Base-by-base conservation (phyloP, 2,113 vertebrate genomes). In the Ptilonorhynchus violaceus region DNA sequence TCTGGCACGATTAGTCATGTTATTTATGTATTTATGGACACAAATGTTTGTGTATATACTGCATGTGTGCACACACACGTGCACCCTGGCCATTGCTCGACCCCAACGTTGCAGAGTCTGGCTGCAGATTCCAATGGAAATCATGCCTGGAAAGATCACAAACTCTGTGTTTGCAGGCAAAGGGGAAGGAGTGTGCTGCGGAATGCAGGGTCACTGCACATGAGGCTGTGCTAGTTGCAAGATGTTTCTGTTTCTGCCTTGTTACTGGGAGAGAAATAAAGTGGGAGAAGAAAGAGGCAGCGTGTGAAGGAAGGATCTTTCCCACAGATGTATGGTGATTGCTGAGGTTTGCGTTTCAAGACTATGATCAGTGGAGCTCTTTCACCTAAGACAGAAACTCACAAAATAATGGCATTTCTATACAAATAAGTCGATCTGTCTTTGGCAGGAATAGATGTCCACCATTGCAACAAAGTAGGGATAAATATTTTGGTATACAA, bases 321-420 rank as follows among this genome's bases (percentile, higher is more conserved):
- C 25, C 50, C 23, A n/a, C 3, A 25, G 53, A 16, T 0, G 1
- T 58, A 3, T 27, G 10, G 11, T 16, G 30, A n/a, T 53, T 69
- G 39, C 31, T 89, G 30, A 62, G 37, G 56, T 85, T 44, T 60
- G 49, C 60, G 44, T 44, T 93, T 83, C 58, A 42, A 15, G 52
- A 8, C 52, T 16, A 12, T 25, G 27, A 58, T 58, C 10, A n/a
- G 27, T 46, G 23, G 47, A 83, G 7, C 6, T 41, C 37, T 63
- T 46, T 72, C 20, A 30, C 24, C 20, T 39, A 27, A 56, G 59
- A n/a, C 13, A 33, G 47, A 88, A 33, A 60, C 14, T 70, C 46
- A 39, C 41, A 39, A 74, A 86, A 53, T 31, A 64, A 44, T 69
- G 25, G 6, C 6, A 11, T 80, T 88, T 88, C 88, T 19, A 23